phyloP scores from a whole-genome alignment of 2,113 vertebrate genomes.

The Crocuta crocuta region DNA sequence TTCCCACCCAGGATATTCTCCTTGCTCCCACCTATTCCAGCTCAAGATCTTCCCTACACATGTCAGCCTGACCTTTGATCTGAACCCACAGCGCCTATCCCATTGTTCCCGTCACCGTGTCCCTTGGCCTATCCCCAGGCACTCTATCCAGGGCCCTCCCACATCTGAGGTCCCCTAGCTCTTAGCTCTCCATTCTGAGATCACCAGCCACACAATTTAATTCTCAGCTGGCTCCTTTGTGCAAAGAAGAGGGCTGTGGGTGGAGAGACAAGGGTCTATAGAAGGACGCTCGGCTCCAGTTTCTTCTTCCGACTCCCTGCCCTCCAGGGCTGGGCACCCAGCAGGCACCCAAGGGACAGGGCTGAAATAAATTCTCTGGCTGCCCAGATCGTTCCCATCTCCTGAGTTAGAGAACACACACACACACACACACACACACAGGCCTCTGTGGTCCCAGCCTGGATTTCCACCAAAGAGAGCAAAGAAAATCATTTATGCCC shows the following conservation, averaged over 20 bases:
- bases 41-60: background rate
- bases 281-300: background rate
- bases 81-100: background rate
- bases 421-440: background rate
- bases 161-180: background rate
- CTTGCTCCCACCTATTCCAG: background rate
- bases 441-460: background rate
- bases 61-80: background rate
- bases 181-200: background rate
- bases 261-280: background rate
- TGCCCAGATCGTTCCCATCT: background rate
- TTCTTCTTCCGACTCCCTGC: background rate
- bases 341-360: background rate
- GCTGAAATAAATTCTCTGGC: constrained; percentile 23
- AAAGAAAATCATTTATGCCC: constrained; percentile 37
- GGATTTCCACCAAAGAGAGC: constrained; percentile 36
- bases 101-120: background rate
- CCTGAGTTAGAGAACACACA: background rate
- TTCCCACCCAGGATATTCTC: background rate
- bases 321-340: background rate
- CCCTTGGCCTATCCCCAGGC: background rate
- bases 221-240: background rate
- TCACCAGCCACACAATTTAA: background rate
- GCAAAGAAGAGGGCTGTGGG: background rate
- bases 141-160: background rate